A percentile compares a stretch with the other conserved stretches of the same genome.
Conservation (phyloP, 2,888 invertebrate genomes). For the Ptychoptera albimana region DNA sequence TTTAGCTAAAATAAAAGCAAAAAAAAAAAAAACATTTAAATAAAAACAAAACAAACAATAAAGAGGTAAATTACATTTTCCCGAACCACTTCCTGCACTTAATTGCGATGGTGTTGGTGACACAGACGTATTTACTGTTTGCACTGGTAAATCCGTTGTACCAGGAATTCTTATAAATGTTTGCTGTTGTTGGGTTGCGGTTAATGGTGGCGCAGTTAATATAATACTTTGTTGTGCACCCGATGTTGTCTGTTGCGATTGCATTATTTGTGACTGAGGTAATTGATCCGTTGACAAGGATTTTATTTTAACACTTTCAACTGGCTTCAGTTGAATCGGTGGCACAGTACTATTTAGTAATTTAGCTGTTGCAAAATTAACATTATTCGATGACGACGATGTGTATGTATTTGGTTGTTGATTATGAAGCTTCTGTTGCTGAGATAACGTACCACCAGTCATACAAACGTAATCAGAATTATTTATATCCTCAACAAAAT, state of each 20-base stretch:
- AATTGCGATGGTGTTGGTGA: constrained; percentile 52
- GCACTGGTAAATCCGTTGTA: too few species aligned
- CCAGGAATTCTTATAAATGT: constrained; percentile 8
- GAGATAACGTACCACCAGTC: constrained; percentile 38
- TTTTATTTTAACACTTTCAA: background rate
- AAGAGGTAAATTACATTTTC: constrained; percentile 18
- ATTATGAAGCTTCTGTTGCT: constrained; percentile 2
- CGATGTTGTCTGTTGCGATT: background rate
- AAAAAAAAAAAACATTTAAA: background rate
- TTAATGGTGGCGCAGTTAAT: background rate
- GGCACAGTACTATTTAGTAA: too few species aligned
- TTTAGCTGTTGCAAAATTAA: constrained; percentile 1
- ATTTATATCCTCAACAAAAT: constrained; percentile 51
- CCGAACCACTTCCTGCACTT: constrained; percentile 43
- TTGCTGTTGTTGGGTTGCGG: constrained; percentile 12
- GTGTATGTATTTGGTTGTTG: background rate
- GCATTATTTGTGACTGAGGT: background rate
- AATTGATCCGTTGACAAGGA: background rate
- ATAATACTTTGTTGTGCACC: constrained; percentile 5
- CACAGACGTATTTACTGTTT: constrained; percentile 22
- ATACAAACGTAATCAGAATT: constrained; percentile 72
- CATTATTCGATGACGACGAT: constrained; percentile 2
- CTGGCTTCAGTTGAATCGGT: too few species aligned
- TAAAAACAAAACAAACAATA: background rate
- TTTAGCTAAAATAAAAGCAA: constrained; percentile 24